These are phyloP conservation scores for Nibea albiflora DNA, from an alignment of 2,113 vertebrate species.

Conservation along the genomic window DNA sequence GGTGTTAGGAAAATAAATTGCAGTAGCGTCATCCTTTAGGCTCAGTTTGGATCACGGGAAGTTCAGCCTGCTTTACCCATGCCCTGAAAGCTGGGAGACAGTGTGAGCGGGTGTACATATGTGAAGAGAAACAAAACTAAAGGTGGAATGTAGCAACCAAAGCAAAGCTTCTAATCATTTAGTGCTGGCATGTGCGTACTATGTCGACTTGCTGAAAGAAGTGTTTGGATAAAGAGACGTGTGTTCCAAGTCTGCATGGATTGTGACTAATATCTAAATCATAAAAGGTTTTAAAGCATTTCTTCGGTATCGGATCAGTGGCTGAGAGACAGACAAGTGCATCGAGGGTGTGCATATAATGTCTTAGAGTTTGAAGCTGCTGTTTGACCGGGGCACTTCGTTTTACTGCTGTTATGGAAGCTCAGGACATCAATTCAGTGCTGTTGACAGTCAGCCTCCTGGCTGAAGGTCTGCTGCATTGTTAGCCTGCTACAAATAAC, in stretches of 20 bases:
- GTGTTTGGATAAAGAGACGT: no score
- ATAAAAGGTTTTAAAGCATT: background rate
- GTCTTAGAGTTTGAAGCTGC: slow-evolving; percentile 4
- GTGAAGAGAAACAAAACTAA: slow-evolving; percentile 12
- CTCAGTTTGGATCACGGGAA: slow-evolving; percentile 11
- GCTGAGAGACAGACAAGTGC: background rate
- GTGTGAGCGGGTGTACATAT: background rate
- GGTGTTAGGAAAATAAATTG: background rate
- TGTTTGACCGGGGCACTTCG: background rate
- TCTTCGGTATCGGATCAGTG: background rate
- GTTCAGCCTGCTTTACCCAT: slow-evolving; percentile 3
- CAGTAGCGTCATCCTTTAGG: background rate
- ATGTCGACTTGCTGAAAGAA: no score
- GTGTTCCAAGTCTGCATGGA: background rate
- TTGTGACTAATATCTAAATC: background rate
- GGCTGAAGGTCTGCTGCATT: slow-evolving; percentile 10
- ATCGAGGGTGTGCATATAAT: background rate
- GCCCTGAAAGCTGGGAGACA: background rate
- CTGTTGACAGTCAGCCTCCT: background rate
- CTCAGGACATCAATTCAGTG: slow-evolving; percentile 11
- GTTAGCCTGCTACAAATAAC: slow-evolving; percentile 1
- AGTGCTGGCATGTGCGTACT: background rate
- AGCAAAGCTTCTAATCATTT: slow-evolving; percentile 1
- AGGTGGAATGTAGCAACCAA: background rate
- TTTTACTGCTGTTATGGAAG: background rate